Conservation (phyloP, 2,888 invertebrate genomes). For the Argynnis bischoffii region DNA sequence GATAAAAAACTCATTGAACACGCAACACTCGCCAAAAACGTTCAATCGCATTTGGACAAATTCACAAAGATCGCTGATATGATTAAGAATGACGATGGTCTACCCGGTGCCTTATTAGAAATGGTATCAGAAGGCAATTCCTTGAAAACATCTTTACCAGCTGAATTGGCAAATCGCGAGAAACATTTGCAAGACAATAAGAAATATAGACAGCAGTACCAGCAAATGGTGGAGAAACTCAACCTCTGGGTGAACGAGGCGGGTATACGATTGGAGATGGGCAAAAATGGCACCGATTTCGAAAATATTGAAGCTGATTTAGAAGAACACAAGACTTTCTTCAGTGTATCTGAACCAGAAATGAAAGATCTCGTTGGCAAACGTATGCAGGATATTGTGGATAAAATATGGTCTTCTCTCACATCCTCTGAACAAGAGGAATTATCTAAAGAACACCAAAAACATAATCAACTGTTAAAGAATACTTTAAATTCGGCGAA, state of each 20-base stretch:
- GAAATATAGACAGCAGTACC: slow-evolving; percentile 89
- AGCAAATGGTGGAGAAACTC: slow-evolving; percentile 88
- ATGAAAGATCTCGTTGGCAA: slow-evolving; percentile 91
- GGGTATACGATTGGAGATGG: slow-evolving; percentile 87
- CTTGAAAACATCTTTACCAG: slow-evolving; percentile 88
- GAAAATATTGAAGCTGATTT: slow-evolving; percentile 91
- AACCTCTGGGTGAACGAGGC: slow-evolving; percentile 93
- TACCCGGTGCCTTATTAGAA: slow-evolving; percentile 91
- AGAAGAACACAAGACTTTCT: slow-evolving; percentile 94
- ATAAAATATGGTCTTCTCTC: slow-evolving; percentile 94
- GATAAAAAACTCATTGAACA: slow-evolving; percentile 91
- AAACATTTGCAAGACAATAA: slow-evolving; percentile 91
- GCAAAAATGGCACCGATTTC: slow-evolving; percentile 93
- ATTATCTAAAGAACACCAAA: slow-evolving; percentile 90
- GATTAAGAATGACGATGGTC: slow-evolving; percentile 88
- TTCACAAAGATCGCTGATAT: slow-evolving; percentile 87
- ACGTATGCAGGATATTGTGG: slow-evolving; percentile 91
- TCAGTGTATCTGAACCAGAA: slow-evolving; percentile 87
- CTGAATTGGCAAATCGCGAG: slow-evolving; percentile 90
- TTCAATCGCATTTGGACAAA: slow-evolving; percentile 86
- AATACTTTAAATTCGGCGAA: slow-evolving; percentile 92
- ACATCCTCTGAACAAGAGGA: slow-evolving; percentile 91
- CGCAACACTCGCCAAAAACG: slow-evolving; percentile 84
- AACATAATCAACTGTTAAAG: slow-evolving; percentile 90
- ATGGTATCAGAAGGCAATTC: slow-evolving; percentile 93